A percentile compares a stretch with the other conserved stretches of the same genome.
Evolutionary conservation across 2,888 invertebrate species (phyloP).

Genomic region (Pandemis cinnamomeana): DNA sequence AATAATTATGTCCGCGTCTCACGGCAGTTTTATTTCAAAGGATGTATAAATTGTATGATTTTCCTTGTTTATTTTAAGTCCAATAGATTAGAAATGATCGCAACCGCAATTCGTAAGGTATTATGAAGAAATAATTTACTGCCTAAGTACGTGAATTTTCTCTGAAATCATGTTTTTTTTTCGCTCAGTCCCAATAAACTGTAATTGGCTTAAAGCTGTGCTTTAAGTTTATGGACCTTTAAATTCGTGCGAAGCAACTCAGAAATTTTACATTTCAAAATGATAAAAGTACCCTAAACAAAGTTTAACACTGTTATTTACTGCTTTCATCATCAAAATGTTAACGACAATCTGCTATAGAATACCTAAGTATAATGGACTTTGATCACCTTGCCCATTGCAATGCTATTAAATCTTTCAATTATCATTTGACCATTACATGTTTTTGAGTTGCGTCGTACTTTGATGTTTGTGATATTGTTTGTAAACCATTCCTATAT

Average conservation of each 20-base stretch:
- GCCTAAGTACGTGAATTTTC: neutral
- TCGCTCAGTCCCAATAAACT: neutral
- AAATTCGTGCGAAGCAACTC: neutral
- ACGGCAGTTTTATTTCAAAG: no score
- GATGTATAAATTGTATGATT: neutral
- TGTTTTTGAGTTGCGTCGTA: neutral
- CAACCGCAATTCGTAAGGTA: neutral
- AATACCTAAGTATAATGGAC: no score
- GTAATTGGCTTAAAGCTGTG: neutral
- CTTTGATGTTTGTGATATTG: conserved; percentile 20
- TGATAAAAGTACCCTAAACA: neutral
- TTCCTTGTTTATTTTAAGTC: neutral
- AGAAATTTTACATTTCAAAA: neutral
- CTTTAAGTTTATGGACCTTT: neutral
- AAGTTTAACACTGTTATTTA: no score
- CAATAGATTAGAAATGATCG: neutral
- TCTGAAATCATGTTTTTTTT: neutral
- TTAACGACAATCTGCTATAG: no score
- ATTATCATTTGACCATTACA: neutral
- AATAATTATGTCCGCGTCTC: no score
- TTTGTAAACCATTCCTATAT: conserved; percentile 37
- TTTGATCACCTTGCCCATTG: neutral
- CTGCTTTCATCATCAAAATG: no score
- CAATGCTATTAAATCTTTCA: neutral
- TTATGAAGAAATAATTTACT: neutral